phyloP scores from a whole-genome alignment of 2,888 invertebrate species.

The Nineta flava region DNA sequence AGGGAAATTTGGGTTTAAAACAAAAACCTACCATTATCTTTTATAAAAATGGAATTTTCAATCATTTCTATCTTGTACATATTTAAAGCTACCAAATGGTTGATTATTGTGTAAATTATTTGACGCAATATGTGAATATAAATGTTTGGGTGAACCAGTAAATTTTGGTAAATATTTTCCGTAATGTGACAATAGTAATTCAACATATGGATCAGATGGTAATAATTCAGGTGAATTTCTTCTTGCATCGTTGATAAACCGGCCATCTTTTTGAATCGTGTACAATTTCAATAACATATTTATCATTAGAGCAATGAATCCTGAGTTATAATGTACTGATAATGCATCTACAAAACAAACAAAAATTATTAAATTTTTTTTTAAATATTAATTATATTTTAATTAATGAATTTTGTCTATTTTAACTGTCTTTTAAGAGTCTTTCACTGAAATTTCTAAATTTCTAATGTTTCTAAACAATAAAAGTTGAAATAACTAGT shows the following conservation, averaged over 20 bases:
- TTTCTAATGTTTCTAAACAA: too few relatives aligned
- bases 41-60: too few relatives aligned
- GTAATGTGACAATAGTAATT: conserved; percentile 45
- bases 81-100: conserved; percentile 46
- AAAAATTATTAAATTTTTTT: too few relatives aligned
- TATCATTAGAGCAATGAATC: background rate
- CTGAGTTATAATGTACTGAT: too few relatives aligned
- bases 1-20: too few relatives aligned
- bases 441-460: too few relatives aligned
- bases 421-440: too few relatives aligned
- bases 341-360: too few relatives aligned
- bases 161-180: conserved; percentile 36
- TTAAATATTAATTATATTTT: too few relatives aligned
- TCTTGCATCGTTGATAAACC: background rate
- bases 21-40: too few relatives aligned
- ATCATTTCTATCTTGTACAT: conserved; percentile 19
- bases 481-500: too few relatives aligned
- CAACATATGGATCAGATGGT: conserved; percentile 39
- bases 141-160: conserved; percentile 20
- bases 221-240: conserved; percentile 37
- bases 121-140: conserved; percentile 43
- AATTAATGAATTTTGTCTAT: too few relatives aligned
- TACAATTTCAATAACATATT: background rate
- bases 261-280: background rate
- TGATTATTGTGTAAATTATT: conserved; percentile 50